Evolutionary conservation across 1,140 invertebrate genomes (phyloP), one percentile per base, ranked within the genome.

Genomic region (Polypedilum vanderplanki): DNA sequence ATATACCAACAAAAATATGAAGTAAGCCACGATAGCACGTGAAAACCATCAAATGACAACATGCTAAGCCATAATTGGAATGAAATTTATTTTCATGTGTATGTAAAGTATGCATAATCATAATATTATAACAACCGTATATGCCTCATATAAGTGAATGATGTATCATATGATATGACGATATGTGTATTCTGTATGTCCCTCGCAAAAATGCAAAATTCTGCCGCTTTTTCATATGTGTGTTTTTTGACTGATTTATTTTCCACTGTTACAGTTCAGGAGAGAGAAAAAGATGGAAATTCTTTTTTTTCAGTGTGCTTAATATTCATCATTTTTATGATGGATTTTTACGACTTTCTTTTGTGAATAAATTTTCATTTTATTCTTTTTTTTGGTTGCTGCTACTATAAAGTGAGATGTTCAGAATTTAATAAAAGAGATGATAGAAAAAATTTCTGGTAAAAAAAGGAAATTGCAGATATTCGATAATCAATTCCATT

Each of bases 241-340:
- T 57, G 12, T 57, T n/a, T 57, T 15, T 57, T 57, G 46, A 57
- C 46, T 57, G 46, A 57, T 57, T 57, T 57, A 57, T 57, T 57
- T 57, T 15, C 46, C n/a, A 4, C 10, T n/a, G n/a, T 12, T 4
- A 15, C 46, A 57, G n/a, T 33, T 33, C 46, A 57, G 46, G 12
- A 57, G 46, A 33, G 24, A 33, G 24, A 33, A 5, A 33, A 5
- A n/a, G 46, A 57, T 57, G 46, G 46, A 57, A 57, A 57, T 15
- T 57, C n/a, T n/a, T n/a, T n/a, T n/a, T n/a, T 33, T 33, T 33
- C 5, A 5, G 24, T 57, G 46, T 12, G 46, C n/a, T 57, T 57
- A 57, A 57, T 57, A 57, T 57, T 57, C 46, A 57, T 57, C 46
- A 57, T 57, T 57, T 57, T 57, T 57, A 57, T 57, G 46, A 57